These are phyloP conservation scores for Drosophila lini DNA, from an alignment of 1,140 invertebrate species.

Conservation along the genomic window DNA sequence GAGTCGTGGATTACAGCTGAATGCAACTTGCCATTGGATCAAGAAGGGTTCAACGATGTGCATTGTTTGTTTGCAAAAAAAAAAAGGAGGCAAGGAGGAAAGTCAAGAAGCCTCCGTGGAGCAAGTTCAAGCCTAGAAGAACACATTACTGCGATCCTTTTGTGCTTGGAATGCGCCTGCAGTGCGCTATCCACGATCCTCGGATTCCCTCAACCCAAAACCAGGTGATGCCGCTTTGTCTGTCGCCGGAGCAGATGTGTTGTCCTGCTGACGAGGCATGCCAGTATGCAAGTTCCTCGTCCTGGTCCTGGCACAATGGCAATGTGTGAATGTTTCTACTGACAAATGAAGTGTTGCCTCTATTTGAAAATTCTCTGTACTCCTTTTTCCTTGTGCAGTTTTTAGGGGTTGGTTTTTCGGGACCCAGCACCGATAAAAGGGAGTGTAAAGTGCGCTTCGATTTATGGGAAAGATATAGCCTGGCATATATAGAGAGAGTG, in stretches of 20 bases:
- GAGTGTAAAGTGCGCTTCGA: conserved; percentile 59
- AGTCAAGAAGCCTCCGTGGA: conserved; percentile 73
- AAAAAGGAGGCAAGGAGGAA: conserved; percentile 12
- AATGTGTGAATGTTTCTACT: conserved; percentile 71
- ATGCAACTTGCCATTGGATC: conserved; percentile 46
- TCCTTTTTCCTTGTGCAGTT: conserved; percentile 32
- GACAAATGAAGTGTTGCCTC: conserved; percentile 64
- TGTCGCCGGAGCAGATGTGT: conserved; percentile 57
- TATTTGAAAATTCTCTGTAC: conserved; percentile 41
- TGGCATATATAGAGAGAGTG: conserved; percentile 15
- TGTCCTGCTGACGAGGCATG: conserved; percentile 42
- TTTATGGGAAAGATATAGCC: conserved; percentile 69
- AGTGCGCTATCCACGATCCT: conserved; percentile 45
- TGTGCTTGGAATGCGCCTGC: conserved; percentile 52
- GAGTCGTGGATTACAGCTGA: conserved; percentile 56
- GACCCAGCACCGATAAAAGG: conserved; percentile 1
- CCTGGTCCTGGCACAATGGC: conserved; percentile 50
- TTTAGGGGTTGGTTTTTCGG: conserved; percentile 62
- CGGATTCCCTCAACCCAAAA: conserved; percentile 22
- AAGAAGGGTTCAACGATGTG: conserved; percentile 44
- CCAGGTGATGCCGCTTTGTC: conserved; percentile 65
- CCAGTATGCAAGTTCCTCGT: conserved; percentile 30
- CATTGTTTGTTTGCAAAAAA: conserved; percentile 49
- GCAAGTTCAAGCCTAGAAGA: conserved; percentile 39
- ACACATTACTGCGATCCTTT: conserved; percentile 28